phyloP scores from a whole-genome alignment of 1,140 invertebrate species.

The Drosophila kikkawai region DNA sequence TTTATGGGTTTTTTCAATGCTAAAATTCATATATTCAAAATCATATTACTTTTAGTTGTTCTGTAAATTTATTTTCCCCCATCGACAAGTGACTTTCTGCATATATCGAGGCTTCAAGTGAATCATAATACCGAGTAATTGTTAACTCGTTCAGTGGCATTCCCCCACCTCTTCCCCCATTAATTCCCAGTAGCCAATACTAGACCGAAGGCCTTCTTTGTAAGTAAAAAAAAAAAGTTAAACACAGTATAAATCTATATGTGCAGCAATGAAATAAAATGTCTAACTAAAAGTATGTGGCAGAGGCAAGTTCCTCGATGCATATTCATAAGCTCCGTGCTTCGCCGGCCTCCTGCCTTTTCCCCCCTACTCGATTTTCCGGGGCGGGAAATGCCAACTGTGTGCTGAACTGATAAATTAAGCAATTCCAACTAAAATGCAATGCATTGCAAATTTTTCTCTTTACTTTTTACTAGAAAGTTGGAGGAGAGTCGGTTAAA shows the following conservation, averaged over 20 bases:
- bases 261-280: slow-evolving; percentile 50
- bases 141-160: slow-evolving; percentile 20
- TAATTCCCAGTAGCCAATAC: slow-evolving; percentile 16
- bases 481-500: slow-evolving; percentile 37
- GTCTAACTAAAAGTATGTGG: slow-evolving; percentile 54
- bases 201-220: slow-evolving; percentile 31
- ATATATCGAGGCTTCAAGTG: slow-evolving; percentile 3
- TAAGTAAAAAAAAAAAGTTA: slow-evolving; percentile 10
- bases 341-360: slow-evolving; percentile 16
- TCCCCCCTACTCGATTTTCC: slow-evolving; percentile 27
- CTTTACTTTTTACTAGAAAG: slow-evolving; percentile 56
- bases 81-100: slow-evolving; percentile 3
- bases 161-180: neutral
- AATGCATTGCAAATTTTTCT: slow-evolving; percentile 72
- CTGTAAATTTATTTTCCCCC: neutral
- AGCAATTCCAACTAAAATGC: slow-evolving; percentile 72
- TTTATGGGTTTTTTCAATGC: neutral
- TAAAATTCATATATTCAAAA: neutral
- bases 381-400: slow-evolving; percentile 70
- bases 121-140: slow-evolving; percentile 27
- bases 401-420: slow-evolving; percentile 81
- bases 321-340: slow-evolving; percentile 51
- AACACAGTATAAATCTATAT: slow-evolving; percentile 19
- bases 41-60: neutral
- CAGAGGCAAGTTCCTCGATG: slow-evolving; percentile 45